Evolutionary conservation across 1,140 invertebrate genomes (phyloP), one percentile per base, ranked within the genome.

Genomic region (Drosophila littoralis): DNA sequence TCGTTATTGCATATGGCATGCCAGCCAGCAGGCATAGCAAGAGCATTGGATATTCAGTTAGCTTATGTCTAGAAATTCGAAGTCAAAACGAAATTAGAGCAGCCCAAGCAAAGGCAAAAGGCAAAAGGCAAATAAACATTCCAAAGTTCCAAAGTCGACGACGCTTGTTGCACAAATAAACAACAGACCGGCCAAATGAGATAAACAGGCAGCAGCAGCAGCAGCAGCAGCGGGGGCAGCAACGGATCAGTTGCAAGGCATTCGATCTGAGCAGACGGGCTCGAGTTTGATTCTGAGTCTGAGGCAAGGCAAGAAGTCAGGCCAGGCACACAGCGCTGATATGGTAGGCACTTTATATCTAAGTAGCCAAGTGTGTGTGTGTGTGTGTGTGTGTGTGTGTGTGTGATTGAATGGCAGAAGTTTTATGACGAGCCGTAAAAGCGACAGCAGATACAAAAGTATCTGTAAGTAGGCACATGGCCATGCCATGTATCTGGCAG

Each of bases 381-480:
- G 22, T 55, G 15, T 15, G 36, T 64, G 57, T 51, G 35, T 38
- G 46, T 22, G 36, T 52, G 6, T 33, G 22, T 28, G 55, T 6
- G 51, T 55, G 51, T 63, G 66, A 69, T 64, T 67, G 55, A 74
- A 63, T 52, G 42, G 35, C 52, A 63, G 52, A 51, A 63, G 35
- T 64, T 75, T 75, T 75, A 70, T 75, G 72, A 70, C 58, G 55
- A 58, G 58, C 17, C 58, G 57, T 74, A 70, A 77, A 79, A 60
- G 45, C 65, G 17, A 65, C 46, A 77, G 61, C 60, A 59, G 79
- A 84, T 80, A 80, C 77, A 84, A 80, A 83, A 65, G 73, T 73
- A 83, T 83, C 77, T 80, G 73, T 51, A 71, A 65, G 64, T 60
- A 65, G 72, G 36, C 38, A 38, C 42, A 67, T 42, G 13, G 68